Base-by-base conservation (phyloP, 2,797 vertebrate genomes). In the Poeciliopsis turneri region DNA sequence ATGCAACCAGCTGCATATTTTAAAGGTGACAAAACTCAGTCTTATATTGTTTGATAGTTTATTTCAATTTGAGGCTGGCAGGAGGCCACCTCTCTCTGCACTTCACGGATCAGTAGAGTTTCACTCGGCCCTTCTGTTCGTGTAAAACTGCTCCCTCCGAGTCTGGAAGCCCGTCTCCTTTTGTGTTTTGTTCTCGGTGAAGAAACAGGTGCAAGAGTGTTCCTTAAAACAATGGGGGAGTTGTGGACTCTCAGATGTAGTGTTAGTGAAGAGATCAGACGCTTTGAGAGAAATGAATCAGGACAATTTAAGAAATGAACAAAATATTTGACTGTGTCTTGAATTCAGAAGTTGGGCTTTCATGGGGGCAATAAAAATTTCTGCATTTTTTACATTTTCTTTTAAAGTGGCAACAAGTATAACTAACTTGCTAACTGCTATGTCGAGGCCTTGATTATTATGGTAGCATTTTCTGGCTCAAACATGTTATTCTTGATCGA, bases 1-100 rank as follows among this genome's bases (percentile, higher is more conserved):
- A 90, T 89, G 90, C 86, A 77, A 85, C 66, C 55, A 15, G 75
- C 87, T 88, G 87, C 83, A 86, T 86, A 85, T 92, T 90, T 91
- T 76, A 86, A 89, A 87, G 82, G 83, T 88, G 85, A 84, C 83
- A 84, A 83, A 84, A 82, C 79, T 80, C 79, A 71, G 64, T 84
- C 73, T 76, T 41, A 4, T 46, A 28, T 36, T 16, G 25, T 81
- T 87, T 82, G 82, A 71, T 78, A 69, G 61, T 49, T 81, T 66
- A 69, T 85, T 81, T 89, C 13, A 64, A n/a, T 69, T 74, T 74
- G 43, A 81, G 64, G 78, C 55, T 25, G 78, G 59, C 51, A 41
- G 1, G 1, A 71, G 49, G 53, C 33, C 39, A 2, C 75, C 12
- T 20, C 53, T 30, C 68, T 45, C 3, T 59, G 28, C 51, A 46